Conservation (phyloP, 1,140 invertebrate genomes). For the Periplaneta americana region DNA sequence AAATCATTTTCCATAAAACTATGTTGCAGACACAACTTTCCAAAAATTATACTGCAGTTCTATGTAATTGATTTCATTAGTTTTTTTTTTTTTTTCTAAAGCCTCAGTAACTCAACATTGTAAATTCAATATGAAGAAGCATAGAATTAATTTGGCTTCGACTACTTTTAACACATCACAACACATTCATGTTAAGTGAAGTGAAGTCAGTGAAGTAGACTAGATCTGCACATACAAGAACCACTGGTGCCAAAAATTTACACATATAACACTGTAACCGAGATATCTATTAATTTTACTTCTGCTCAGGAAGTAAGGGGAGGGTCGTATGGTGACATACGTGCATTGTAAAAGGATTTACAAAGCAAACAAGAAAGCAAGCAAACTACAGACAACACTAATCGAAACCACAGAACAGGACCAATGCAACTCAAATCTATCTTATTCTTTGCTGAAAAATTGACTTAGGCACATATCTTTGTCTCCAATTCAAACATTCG, state of each 20-base stretch:
- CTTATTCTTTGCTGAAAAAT: no score
- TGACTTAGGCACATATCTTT: no score
- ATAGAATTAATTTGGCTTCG: neutral
- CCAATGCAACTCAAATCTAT: neutral
- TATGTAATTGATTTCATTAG: no score
- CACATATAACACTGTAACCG: neutral
- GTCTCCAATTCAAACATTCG: no score
- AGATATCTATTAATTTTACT: neutral
- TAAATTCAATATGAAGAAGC: neutral
- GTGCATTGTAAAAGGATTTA: neutral
- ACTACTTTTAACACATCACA: neutral
- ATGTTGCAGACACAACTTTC: no score
- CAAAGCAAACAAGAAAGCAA: neutral
- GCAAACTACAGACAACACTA: neutral
- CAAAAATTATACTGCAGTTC: no score
- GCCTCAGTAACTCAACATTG: neutral
- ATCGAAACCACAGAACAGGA: neutral
- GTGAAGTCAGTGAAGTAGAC: no score
- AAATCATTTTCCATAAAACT: no score
- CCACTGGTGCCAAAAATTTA: neutral
- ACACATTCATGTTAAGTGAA: neutral
- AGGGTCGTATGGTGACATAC: neutral
- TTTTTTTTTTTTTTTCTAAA: no score
- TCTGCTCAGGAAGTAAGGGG: neutral
- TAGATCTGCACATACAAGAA: neutral